Evolutionary conservation across 1,140 invertebrate species (phyloP).

Genomic region (Cyclina sinensis): DNA sequence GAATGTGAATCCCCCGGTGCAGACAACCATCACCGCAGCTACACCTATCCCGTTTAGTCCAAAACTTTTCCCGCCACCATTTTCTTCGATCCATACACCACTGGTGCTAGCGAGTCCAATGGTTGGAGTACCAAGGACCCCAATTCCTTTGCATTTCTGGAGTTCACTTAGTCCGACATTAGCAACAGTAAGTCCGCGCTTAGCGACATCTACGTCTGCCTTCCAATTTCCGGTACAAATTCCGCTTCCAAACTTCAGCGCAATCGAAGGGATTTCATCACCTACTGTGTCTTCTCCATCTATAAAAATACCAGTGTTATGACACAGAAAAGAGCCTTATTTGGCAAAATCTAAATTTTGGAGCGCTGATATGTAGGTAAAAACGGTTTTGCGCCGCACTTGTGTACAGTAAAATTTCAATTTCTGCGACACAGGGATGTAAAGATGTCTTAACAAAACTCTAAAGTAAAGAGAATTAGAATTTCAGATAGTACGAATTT

Average conservation of each 20-base stretch:
- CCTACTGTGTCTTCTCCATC: slow-evolving; percentile 29
- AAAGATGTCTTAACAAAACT: no score
- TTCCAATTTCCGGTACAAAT: slow-evolving; percentile 82
- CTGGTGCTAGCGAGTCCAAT: slow-evolving; percentile 80
- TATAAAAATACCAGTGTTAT: slow-evolving; percentile 45
- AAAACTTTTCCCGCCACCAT: slow-evolving; percentile 61
- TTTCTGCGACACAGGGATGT: no score
- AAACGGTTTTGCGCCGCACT: no score
- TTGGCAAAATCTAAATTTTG: no score
- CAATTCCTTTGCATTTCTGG: slow-evolving; percentile 83
- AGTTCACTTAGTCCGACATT: slow-evolving; percentile 81
- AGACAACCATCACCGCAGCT: slow-evolving; percentile 47
- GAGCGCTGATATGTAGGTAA: no score
- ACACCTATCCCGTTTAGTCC: slow-evolving; percentile 64
- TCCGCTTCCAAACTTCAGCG: slow-evolving; percentile 65
- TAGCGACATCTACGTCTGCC: slow-evolving; percentile 70
- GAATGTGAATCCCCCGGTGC: slow-evolving; percentile 61
- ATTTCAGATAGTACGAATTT: no score
- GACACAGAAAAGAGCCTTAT: no score
- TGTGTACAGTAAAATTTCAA: no score
- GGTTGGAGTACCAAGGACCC: slow-evolving; percentile 73
- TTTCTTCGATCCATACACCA: slow-evolving; percentile 73
- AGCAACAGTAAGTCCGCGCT: slow-evolving; percentile 80
- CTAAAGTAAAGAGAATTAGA: no score
- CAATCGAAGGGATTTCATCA: slow-evolving; percentile 14